These are phyloP conservation scores for Oncorhynchus clarkii DNA, from an alignment of 2,113 vertebrate species.

Conservation along the genomic window DNA sequence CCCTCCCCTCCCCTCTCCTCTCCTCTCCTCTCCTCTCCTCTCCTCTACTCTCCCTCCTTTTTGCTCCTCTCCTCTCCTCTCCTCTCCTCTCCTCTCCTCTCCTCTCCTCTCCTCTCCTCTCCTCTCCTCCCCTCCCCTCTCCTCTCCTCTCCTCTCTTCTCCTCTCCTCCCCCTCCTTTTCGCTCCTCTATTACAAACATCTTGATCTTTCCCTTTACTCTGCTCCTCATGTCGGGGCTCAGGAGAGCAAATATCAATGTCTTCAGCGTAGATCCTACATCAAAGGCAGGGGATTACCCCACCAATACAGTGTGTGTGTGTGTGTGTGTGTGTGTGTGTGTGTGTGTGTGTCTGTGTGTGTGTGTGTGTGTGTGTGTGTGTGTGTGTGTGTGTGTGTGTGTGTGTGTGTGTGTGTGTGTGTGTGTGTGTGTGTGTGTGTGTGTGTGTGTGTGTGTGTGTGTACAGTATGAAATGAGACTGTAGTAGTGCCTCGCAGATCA, in stretches of 20 bases:
- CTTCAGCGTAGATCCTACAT: background rate
- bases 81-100: too few species aligned
- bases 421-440: background rate
- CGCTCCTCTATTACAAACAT: background rate
- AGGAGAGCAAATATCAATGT: background rate
- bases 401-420: background rate
- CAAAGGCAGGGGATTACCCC: background rate
- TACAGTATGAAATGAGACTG: background rate
- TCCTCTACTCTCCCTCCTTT: too few species aligned
- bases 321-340: too few species aligned
- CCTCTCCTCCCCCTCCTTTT: background rate
- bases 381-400: background rate
- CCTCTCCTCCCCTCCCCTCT: background rate
- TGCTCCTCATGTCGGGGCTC: background rate
- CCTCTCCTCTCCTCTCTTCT: too few species aligned
- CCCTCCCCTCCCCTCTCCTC: too few species aligned
- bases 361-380: too few species aligned
- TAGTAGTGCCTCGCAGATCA: conserved; percentile 8
- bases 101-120: too few species aligned
- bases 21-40: too few species aligned
- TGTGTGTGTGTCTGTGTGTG: too few species aligned
- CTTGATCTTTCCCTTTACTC: background rate
- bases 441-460: background rate
- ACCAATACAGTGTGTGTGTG: background rate
- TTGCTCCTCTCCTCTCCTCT: too few species aligned